Conservation (phyloP, 2,113 vertebrate genomes). For the Chamaetylas fuelleborni region DNA sequence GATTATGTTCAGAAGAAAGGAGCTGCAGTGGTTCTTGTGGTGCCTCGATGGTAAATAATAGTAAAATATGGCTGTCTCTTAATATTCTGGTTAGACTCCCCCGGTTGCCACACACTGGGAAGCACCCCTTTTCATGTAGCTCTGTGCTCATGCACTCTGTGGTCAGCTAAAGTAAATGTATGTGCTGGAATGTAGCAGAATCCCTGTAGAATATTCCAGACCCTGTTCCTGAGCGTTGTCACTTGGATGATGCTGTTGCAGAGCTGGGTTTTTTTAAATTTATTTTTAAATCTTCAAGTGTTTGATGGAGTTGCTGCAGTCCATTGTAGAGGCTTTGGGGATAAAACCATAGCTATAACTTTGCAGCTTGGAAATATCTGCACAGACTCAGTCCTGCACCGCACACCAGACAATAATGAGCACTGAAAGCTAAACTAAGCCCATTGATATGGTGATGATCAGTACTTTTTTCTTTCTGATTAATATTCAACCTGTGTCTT, state of each 20-base stretch:
- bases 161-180: not conserved
- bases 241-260: not conserved
- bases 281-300: not conserved
- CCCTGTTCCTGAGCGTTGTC: not conserved
- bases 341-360: not conserved
- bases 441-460: constrained; percentile 69
- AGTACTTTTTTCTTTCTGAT: constrained; percentile 60
- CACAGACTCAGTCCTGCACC: not conserved
- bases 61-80: not conserved
- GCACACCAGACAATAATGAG: constrained; percentile 30
- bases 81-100: not conserved
- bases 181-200: not conserved
- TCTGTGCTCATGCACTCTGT: not conserved
- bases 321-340: not conserved
- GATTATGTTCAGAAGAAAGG: constrained; percentile 9
- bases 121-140: not conserved
- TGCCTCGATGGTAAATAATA: not conserved
- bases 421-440: constrained; percentile 54
- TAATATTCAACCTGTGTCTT: constrained; percentile 65
- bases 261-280: not conserved
- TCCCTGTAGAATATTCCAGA: not conserved
- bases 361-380: constrained; percentile 11
- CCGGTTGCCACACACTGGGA: not conserved
- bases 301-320: not conserved
- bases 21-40: constrained; percentile 6